Evolutionary conservation across 2,888 invertebrate species (phyloP), one percentile per base, ranked within the genome.

Genomic region (Galerucella nymphaeae): DNA sequence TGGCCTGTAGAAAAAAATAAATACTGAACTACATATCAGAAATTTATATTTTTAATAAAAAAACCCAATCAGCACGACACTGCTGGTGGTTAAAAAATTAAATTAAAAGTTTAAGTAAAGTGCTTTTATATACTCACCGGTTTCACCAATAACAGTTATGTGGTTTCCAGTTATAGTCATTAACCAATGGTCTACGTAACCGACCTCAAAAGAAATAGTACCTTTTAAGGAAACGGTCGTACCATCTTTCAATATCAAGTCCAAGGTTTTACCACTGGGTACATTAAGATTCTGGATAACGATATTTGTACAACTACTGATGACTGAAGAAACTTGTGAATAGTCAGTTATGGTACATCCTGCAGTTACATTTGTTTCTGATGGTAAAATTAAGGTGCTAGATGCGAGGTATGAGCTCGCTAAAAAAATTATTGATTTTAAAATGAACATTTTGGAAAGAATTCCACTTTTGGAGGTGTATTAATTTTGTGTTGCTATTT

Each of bases 271-370:
- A 10, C 69, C 68, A 14, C 70, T 68, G 14, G 75, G 75, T 57
- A 75, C 75, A n/a, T 16, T 53, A 14, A 75, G 50, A 13, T 55
- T 58, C 14, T 48, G 18, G n/a, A 75, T 18, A 18, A 45, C 23
- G n/a, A 75, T 65, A 18, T 65, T 69, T 13, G 65, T 69, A 42
- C 75, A 75, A n/a, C 30, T 62, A 1, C 42, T 68, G 20, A 70
- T 41, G 0, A 62, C 75, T n/a, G 42, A 41, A 11, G 42, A 18
- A 18, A 75, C 75, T 30, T 67, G 68, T 1, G 55, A 42, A 38
- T 61, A 74, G 0, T 72, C 63, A 14, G 57, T 64, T 20, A 72
- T 50, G 13, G 38, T 48, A 55, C 72, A 72, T 18, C 50, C 18
- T 13, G 30, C 48, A n/a, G 59, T 59, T 5, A 65, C 55, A n/a